phyloP scores from a whole-genome alignment of 2,888 invertebrate genomes.

The Epirrita christyi region DNA sequence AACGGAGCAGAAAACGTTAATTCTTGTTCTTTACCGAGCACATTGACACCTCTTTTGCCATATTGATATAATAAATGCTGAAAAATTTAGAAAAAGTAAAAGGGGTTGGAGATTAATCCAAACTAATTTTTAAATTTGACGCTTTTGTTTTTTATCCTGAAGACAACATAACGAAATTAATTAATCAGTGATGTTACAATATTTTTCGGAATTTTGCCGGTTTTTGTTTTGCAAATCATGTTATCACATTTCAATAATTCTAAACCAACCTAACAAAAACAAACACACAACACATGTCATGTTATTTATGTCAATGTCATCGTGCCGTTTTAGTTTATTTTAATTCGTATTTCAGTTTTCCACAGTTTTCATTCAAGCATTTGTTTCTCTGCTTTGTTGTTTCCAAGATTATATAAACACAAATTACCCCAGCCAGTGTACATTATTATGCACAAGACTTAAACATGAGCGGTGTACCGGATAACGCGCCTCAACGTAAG shows the following conservation, averaged over 20 bases:
- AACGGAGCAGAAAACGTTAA: conserved; percentile 2
- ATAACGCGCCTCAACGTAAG: conserved; percentile 79
- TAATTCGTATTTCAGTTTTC: background rate
- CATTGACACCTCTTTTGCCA: conserved; percentile 80
- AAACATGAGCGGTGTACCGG: conserved; percentile 70
- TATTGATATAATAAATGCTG: conserved; percentile 48
- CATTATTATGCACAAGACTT: background rate
- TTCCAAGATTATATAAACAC: background rate
- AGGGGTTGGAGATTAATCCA: conserved; percentile 11
- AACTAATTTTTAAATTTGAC: conserved; percentile 38
- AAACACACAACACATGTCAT: too few relatives aligned
- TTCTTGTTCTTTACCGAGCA: conserved; percentile 65
- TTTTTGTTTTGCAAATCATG: background rate
- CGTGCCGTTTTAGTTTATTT: background rate
- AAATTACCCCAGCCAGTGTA: background rate
- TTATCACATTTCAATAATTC: background rate
- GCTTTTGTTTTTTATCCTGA: conserved; percentile 21
- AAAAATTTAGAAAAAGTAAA: conserved; percentile 44
- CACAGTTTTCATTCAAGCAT: background rate
- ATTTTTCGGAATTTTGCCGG: conserved; percentile 8
- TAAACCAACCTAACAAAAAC: background rate
- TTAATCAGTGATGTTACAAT: background rate
- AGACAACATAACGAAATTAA: conserved; percentile 11
- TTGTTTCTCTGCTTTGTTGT: background rate
- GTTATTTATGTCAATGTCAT: too few relatives aligned